These are phyloP conservation scores for Platysternon megacephalum DNA, from an alignment of 2,113 vertebrate genomes.

Conservation along the genomic window DNA sequence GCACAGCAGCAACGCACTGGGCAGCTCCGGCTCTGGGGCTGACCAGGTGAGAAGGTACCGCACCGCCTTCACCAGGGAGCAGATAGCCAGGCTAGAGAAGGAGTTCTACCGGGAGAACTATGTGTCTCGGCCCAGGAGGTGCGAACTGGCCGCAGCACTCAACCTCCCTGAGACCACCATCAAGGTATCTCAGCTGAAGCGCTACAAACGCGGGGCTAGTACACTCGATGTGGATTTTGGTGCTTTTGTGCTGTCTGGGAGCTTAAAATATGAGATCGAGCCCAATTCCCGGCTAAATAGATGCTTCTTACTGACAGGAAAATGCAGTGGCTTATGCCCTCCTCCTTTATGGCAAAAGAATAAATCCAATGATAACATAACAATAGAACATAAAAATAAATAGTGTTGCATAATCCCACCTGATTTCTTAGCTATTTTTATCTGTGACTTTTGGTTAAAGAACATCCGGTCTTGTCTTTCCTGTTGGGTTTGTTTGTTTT, in stretches of 20 bases:
- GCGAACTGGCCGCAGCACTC: slow-evolving; percentile 94
- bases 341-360: background rate
- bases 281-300: background rate
- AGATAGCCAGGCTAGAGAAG: slow-evolving; percentile 96
- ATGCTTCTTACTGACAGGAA: background rate
- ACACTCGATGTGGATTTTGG: background rate
- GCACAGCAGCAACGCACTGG: slow-evolving; percentile 84
- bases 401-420: background rate
- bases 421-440: accelerated
- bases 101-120: slow-evolving; percentile 99
- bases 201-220: background rate
- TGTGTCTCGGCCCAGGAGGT: slow-evolving; percentile 95
- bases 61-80: slow-evolving; percentile 97
- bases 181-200: slow-evolving; percentile 83
- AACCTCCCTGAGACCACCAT: slow-evolving; percentile 98
- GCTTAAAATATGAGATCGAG: background rate
- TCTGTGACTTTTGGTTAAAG: background rate
- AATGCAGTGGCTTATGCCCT: background rate
- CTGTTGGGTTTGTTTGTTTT: accelerated
- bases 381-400: background rate
- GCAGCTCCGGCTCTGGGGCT: slow-evolving; percentile 86
- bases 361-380: background rate
- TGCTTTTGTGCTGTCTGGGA: background rate
- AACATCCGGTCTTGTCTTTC: background rate
- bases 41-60: slow-evolving; percentile 97